Conservation (phyloP, 2,113 vertebrate genomes). For the Bos javanicus region DNA sequence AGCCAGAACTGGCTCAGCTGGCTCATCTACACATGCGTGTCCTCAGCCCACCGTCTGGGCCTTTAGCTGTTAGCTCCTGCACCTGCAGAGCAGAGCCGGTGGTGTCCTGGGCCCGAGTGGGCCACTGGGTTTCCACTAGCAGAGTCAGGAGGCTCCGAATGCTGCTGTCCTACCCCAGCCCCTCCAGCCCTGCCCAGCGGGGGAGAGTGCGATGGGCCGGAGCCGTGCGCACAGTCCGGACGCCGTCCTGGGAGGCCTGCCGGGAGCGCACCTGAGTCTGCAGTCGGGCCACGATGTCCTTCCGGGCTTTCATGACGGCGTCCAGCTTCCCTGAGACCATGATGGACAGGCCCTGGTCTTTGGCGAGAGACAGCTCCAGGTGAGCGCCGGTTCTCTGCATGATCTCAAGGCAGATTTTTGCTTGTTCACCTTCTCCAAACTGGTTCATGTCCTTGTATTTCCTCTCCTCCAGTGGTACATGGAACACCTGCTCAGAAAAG, state of each 20-base stretch:
- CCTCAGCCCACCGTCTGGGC: accelerated
- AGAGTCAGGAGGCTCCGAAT: background rate
- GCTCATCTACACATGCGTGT: accelerated
- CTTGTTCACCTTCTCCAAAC: slow-evolving; percentile 99
- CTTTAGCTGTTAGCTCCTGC: background rate
- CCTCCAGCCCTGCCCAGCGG: background rate
- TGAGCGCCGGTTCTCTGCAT: slow-evolving; percentile 99
- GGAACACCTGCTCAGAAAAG: slow-evolving; percentile 90
- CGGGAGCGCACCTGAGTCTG: slow-evolving; percentile 92
- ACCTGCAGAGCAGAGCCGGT: background rate
- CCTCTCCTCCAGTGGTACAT: slow-evolving; percentile 98
- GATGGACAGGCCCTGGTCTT: slow-evolving; percentile 99
- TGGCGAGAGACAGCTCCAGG: slow-evolving; percentile 97
- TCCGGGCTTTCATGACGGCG: slow-evolving; percentile 98
- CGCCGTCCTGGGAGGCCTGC: accelerated
- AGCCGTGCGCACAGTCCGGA: accelerated
- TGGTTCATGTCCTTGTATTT: slow-evolving; percentile 99
- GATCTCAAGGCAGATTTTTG: slow-evolving; percentile 99
- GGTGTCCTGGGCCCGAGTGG: background rate
- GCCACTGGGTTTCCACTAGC: background rate
- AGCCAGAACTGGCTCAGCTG: accelerated
- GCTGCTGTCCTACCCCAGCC: background rate
- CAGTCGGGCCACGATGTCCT: slow-evolving; percentile 98
- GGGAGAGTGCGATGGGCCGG: background rate
- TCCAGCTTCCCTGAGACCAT: slow-evolving; percentile 99